Conservation (phyloP, 2,797 vertebrate species). For the Pipistrellus pygmaeus region DNA sequence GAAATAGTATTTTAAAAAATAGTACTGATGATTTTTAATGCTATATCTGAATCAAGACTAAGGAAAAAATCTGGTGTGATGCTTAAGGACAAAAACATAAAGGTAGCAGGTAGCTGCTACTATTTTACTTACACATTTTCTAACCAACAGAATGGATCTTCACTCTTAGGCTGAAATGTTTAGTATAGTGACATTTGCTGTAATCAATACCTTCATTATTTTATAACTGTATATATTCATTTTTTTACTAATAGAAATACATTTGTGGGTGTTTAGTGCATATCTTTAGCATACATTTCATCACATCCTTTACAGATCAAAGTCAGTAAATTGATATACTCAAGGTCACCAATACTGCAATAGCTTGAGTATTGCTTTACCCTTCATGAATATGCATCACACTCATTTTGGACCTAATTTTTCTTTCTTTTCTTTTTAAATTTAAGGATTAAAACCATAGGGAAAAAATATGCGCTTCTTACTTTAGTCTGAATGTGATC, state of each 20-base stretch:
- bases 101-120: background rate
- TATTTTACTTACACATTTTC: background rate
- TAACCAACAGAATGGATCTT: background rate
- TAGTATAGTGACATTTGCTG: background rate
- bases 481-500: slow-evolving; percentile 84
- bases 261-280: background rate
- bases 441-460: slow-evolving; percentile 63
- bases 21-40: background rate
- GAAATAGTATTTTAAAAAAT: slow-evolving; percentile 19
- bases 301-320: slow-evolving; percentile 34
- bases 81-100: background rate
- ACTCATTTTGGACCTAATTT: slow-evolving; percentile 71
- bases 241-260: slow-evolving; percentile 1
- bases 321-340: slow-evolving; percentile 7
- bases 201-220: background rate
- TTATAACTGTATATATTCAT: background rate
- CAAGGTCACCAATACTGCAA: slow-evolving; percentile 38
- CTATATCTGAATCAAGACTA: background rate
- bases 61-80: background rate
- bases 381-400: slow-evolving; percentile 63
- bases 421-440: slow-evolving; percentile 66
- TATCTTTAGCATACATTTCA: background rate
- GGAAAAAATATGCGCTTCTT: slow-evolving; percentile 21
- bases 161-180: background rate
- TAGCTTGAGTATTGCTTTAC: background rate